Evolutionary conservation across 2,113 vertebrate species (phyloP).

Genomic region (Sisor rabdophorus): DNA sequence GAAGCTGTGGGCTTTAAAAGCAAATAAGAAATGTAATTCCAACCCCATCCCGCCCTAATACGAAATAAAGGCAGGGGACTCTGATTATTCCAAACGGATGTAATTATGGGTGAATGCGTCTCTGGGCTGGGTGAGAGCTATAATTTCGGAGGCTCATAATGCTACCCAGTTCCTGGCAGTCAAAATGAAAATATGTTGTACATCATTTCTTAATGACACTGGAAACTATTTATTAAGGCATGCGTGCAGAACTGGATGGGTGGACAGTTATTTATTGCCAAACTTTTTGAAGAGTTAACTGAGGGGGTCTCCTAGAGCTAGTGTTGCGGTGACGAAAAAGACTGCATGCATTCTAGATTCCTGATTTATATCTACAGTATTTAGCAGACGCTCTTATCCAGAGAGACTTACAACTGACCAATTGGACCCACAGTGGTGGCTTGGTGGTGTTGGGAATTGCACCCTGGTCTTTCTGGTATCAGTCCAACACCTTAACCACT

Average conservation of each 20-base stretch:
- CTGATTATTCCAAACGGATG: slow-evolving; percentile 13
- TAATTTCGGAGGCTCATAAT: neutral
- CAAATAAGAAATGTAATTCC: slow-evolving; percentile 39
- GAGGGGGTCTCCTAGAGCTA: neutral
- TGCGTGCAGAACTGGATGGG: neutral
- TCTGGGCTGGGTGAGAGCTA: neutral
- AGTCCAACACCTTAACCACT: no score
- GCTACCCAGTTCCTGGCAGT: neutral
- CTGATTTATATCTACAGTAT: no score
- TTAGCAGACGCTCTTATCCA: no score
- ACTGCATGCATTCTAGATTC: neutral
- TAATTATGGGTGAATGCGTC: slow-evolving; percentile 35
- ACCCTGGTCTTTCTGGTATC: no score
- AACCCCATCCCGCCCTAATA: neutral
- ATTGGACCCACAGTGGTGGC: no score
- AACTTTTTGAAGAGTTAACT: neutral
- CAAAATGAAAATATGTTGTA: slow-evolving; percentile 22
- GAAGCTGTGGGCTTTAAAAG: slow-evolving; percentile 9
- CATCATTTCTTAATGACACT: slow-evolving; percentile 10
- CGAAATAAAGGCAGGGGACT: slow-evolving; percentile 13
- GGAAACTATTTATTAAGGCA: neutral
- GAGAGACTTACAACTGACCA: no score
- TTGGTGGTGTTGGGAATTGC: no score
- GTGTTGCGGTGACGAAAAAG: neutral
- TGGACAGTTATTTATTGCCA: neutral